These are phyloP conservation scores for Imbricaverruca yamaguchii DNA, from an alignment of 2,888 invertebrate species.

Conservation along the genomic window DNA sequence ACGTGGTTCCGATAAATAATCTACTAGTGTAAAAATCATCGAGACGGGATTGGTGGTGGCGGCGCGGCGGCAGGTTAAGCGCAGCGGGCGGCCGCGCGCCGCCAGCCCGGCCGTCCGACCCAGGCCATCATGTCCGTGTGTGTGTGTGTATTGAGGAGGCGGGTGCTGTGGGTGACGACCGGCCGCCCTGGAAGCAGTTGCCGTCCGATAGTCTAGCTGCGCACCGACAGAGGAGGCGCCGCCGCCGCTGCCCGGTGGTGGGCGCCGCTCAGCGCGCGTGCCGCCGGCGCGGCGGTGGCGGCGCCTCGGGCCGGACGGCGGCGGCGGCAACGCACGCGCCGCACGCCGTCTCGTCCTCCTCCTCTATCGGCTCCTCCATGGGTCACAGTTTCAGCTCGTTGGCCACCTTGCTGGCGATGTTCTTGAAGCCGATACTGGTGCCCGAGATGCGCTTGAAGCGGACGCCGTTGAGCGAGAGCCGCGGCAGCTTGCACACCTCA, in stretches of 20 bases:
- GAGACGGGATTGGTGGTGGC: neutral
- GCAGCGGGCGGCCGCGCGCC: neutral
- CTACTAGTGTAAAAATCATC: conserved; percentile 21
- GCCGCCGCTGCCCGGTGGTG: neutral
- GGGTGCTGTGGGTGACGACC: neutral
- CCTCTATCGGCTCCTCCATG: neutral
- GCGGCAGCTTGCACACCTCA: conserved; percentile 91
- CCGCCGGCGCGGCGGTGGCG: conserved; percentile 5
- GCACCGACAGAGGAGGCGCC: neutral
- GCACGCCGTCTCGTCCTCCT: neutral
- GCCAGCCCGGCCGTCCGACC: no score
- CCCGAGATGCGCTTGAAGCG: conserved; percentile 97
- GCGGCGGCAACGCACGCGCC: neutral
- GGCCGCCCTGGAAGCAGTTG: neutral
- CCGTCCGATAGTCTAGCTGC: neutral
- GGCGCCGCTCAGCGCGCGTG: neutral
- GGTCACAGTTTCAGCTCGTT: conserved; percentile 99
- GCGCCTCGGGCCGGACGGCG: neutral
- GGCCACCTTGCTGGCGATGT: conserved; percentile 99
- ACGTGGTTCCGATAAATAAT: conserved; percentile 18
- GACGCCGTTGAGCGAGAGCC: conserved; percentile 96
- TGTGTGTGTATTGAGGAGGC: no score
- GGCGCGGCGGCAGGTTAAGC: neutral
- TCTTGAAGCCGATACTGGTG: conserved; percentile 97
- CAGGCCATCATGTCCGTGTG: no score